A percentile compares a stretch with the other conserved stretches of the same genome.
phyloP scores from a whole-genome alignment of 2,888 invertebrate genomes.

The Leptinotarsa peninsularis region DNA sequence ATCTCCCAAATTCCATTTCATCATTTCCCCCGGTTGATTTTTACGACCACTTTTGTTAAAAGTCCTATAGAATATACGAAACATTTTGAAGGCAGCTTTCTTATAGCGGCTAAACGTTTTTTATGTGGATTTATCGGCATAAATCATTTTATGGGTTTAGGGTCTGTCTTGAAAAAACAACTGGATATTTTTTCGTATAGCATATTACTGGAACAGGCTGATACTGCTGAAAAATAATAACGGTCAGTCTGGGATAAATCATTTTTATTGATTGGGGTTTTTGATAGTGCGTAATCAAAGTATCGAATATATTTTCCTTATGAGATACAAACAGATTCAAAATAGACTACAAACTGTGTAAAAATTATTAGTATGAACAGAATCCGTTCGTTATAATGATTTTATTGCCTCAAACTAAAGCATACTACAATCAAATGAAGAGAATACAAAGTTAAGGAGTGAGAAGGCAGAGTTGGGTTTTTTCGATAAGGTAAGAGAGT shows the following conservation, averaged over 20 bases:
- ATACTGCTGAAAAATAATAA: slow-evolving; percentile 24
- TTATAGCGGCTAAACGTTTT: neutral
- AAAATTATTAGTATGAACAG: too few relatives aligned
- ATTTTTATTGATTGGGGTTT: slow-evolving; percentile 32
- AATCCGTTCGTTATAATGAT: too few relatives aligned
- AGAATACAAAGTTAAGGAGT: too few relatives aligned
- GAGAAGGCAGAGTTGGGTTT: too few relatives aligned
- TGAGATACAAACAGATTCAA: neutral
- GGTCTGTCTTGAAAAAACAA: slow-evolving; percentile 8
- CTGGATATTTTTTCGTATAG: slow-evolving; percentile 1
- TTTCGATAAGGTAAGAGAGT: too few relatives aligned
- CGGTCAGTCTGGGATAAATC: slow-evolving; percentile 28
- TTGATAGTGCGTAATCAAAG: slow-evolving; percentile 25
- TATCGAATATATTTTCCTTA: neutral
- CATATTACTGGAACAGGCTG: neutral
- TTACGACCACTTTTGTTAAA: slow-evolving; percentile 4
- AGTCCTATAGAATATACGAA: neutral
- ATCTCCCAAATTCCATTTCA: neutral
- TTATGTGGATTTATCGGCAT: slow-evolving; percentile 12
- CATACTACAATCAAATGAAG: too few relatives aligned
- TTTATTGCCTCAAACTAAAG: too few relatives aligned
- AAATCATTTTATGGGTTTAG: neutral
- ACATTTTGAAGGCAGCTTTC: neutral
- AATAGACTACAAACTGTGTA: too few relatives aligned
- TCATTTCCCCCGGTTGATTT: neutral